A percentile compares a stretch with the other conserved stretches of the same genome.
These are phyloP conservation scores for Aphrophora alni DNA, from an alignment of 2,888 invertebrate genomes.

Conservation along the genomic window DNA sequence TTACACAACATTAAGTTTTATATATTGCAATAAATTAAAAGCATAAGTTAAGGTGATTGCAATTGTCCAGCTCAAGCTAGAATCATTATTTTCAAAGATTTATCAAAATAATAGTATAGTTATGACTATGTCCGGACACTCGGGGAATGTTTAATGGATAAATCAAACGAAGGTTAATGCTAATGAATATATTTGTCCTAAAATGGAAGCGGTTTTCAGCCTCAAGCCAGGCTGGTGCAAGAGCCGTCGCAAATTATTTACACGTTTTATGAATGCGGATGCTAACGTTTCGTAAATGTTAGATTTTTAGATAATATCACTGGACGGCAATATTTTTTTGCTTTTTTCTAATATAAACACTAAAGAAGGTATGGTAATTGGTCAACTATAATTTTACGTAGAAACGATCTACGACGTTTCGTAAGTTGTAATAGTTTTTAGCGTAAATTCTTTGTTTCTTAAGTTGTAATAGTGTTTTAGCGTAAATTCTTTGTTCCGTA, in stretches of 20 bases:
- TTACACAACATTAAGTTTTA: no score
- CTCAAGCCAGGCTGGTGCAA: neutral
- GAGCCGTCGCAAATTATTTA: neutral
- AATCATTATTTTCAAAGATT: neutral
- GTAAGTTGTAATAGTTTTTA: no score
- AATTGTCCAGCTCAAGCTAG: neutral
- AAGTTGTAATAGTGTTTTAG: no score
- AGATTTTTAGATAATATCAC: neutral
- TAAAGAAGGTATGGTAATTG: neutral
- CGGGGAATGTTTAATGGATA: neutral
- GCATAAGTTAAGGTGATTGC: neutral
- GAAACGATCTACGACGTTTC: no score
- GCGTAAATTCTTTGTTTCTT: no score
- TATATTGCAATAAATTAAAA: no score
- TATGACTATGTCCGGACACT: neutral
- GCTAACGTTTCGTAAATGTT: neutral
- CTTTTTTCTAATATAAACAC: neutral
- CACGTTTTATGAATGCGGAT: neutral
- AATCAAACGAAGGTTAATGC: neutral
- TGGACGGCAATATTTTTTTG: neutral
- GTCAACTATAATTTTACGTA: neutral
- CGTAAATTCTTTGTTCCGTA: no score
- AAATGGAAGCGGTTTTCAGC: neutral
- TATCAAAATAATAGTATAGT: neutral
- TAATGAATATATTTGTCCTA: neutral